These are phyloP conservation scores for Leptinotarsa juncta DNA, from an alignment of 2,888 invertebrate species.

Conservation along the genomic window DNA sequence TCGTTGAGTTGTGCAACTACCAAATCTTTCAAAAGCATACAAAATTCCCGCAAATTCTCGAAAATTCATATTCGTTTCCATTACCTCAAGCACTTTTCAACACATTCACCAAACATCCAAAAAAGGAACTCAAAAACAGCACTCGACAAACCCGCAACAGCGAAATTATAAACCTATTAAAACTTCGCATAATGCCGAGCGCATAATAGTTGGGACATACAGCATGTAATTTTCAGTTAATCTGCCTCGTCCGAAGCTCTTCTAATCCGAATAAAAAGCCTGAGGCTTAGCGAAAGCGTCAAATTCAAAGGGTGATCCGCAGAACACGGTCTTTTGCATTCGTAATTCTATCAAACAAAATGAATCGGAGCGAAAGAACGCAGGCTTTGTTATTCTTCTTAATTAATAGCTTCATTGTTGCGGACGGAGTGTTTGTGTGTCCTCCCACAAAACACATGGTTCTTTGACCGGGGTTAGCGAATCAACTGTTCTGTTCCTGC, in stretches of 20 bases:
- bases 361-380: slow-evolving; percentile 10
- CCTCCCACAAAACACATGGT: slow-evolving; percentile 19
- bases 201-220: slow-evolving; percentile 24
- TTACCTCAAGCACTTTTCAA: slow-evolving; percentile 5
- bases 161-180: slow-evolving; percentile 27
- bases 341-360: slow-evolving; percentile 26
- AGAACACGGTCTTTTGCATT: slow-evolving; percentile 26
- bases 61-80: not conserved
- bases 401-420: slow-evolving; percentile 15
- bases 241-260: slow-evolving; percentile 32
- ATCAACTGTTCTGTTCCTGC: not conserved
- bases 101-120: slow-evolving; percentile 4
- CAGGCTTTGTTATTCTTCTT: slow-evolving; percentile 19
- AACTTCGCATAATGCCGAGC: slow-evolving; percentile 24
- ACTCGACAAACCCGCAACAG: slow-evolving; percentile 4
- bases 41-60: not conserved
- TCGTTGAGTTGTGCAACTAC: not conserved
- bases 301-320: slow-evolving; percentile 29
- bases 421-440: slow-evolving; percentile 8
- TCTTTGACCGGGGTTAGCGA: slow-evolving; percentile 6
- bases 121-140: slow-evolving; percentile 4
- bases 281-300: slow-evolving; percentile 30
- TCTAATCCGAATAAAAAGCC: slow-evolving; percentile 31
- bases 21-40: not conserved
- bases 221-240: slow-evolving; percentile 38